Percentiles rank a stretch among this genome's conserved stretches.
These are phyloP conservation scores for Drosophila nr. perissopoda DNA, from an alignment of 2,888 invertebrate species.

Conservation along the genomic window DNA sequence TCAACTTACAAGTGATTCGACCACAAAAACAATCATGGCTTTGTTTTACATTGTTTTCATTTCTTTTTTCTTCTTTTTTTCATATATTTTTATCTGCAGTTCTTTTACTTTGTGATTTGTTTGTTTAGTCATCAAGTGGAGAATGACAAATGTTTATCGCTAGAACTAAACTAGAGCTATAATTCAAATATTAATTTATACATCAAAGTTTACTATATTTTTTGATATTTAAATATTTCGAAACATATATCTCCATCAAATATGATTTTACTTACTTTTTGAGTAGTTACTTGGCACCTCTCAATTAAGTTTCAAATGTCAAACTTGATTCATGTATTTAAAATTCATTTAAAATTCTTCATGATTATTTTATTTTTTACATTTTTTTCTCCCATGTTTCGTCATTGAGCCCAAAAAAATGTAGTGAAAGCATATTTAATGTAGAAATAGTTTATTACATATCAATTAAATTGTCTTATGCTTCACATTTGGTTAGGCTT, in stretches of 20 bases:
- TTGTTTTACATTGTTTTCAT: background rate
- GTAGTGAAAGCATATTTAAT: no score
- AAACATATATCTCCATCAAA: background rate
- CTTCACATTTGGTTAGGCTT: slow-evolving; percentile 64
- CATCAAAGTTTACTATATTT: background rate
- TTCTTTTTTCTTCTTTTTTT: slow-evolving; percentile 2
- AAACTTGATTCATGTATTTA: no score
- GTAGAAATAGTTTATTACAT: slow-evolving; percentile 51
- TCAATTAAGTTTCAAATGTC: no score
- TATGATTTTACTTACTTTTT: background rate
- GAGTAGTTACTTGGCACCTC: background rate
- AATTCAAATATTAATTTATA: background rate
- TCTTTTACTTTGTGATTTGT: slow-evolving; percentile 6
- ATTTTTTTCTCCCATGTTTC: no score
- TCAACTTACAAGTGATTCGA: slow-evolving; percentile 6
- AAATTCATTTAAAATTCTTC: no score
- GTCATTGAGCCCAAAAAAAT: no score
- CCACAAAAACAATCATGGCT: background rate
- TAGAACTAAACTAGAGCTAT: background rate
- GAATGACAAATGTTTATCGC: background rate
- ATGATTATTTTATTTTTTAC: no score
- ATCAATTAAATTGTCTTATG: slow-evolving; percentile 49
- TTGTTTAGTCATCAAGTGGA: background rate
- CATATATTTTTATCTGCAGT: background rate
- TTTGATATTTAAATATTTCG: background rate